Percentiles rank a stretch among this genome's conserved stretches.
These are phyloP conservation scores for Eidolon helvum DNA, from an alignment of 2,113 vertebrate species.

Conservation along the genomic window DNA sequence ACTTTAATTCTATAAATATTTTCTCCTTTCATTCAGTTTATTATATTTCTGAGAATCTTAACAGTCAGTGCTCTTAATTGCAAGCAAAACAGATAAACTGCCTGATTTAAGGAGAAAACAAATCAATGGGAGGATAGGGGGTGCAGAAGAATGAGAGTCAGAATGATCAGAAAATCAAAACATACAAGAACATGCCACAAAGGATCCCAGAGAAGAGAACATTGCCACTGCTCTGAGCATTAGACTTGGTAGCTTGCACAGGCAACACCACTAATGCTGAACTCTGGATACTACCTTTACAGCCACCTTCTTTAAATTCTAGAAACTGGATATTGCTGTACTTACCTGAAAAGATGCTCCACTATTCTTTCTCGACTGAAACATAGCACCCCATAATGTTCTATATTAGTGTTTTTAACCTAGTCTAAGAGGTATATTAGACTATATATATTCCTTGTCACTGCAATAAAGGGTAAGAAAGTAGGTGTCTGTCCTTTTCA, in stretches of 20 bases:
- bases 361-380: neutral
- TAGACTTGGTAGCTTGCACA: rapidly evolving
- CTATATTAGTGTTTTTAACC: neutral
- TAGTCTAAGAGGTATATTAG: neutral
- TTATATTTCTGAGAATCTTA: neutral
- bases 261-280: neutral
- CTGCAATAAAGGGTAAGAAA: neutral
- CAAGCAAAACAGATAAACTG: conserved; percentile 8
- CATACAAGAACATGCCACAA: neutral
- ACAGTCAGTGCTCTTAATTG: neutral
- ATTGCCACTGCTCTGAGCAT: rapidly evolving
- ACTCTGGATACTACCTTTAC: neutral
- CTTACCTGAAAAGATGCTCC: neutral
- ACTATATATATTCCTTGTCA: neutral
- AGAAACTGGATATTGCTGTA: rapidly evolving
- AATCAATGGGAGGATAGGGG: neutral
- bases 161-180: neutral
- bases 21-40: neutral
- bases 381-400: neutral
- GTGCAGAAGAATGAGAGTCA: neutral
- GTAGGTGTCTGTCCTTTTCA: neutral
- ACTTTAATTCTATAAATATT: neutral
- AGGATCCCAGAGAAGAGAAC: rapidly evolving
- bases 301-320: neutral
- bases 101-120: neutral